Conservation (phyloP, 1,140 invertebrate genomes). For the Mya arenaria region DNA sequence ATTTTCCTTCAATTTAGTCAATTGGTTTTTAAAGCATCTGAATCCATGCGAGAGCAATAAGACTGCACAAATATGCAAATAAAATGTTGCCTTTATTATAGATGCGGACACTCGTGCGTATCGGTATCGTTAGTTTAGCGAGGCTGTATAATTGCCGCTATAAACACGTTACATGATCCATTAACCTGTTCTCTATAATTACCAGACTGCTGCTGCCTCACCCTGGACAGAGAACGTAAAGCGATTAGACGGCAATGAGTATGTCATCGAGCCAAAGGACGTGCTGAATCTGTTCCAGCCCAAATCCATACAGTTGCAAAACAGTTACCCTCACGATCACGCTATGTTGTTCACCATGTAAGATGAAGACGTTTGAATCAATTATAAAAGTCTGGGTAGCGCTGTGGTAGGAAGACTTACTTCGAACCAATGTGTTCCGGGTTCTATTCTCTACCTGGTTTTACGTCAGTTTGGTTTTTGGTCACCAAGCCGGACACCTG, state of each 20-base stretch:
- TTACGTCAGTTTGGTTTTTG: not conserved
- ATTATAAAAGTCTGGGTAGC: not conserved
- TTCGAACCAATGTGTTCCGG: not conserved
- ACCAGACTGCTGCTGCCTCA: not conserved
- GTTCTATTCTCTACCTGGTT: not conserved
- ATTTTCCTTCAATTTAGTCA: too few relatives aligned
- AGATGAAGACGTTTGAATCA: not conserved
- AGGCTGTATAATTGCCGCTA: too few relatives aligned
- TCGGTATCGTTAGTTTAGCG: too few relatives aligned
- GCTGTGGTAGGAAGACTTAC: not conserved
- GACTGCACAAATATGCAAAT: too few relatives aligned
- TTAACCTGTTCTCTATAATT: too few relatives aligned
- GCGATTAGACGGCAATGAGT: not conserved
- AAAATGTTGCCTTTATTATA: too few relatives aligned
- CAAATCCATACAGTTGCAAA: constrained; percentile 11
- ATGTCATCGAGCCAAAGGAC: not conserved
- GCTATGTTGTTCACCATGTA: constrained; percentile 20
- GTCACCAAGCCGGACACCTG: not conserved
- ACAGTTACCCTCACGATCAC: constrained; percentile 5
- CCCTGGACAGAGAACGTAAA: constrained; percentile 19
- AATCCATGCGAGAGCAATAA: too few relatives aligned
- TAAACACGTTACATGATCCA: too few relatives aligned
- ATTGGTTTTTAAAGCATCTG: too few relatives aligned
- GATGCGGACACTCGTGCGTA: too few relatives aligned
- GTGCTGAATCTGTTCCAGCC: not conserved